These are phyloP conservation scores for Proteles cristata DNA, from an alignment of 2,113 vertebrate genomes.

Conservation along the genomic window DNA sequence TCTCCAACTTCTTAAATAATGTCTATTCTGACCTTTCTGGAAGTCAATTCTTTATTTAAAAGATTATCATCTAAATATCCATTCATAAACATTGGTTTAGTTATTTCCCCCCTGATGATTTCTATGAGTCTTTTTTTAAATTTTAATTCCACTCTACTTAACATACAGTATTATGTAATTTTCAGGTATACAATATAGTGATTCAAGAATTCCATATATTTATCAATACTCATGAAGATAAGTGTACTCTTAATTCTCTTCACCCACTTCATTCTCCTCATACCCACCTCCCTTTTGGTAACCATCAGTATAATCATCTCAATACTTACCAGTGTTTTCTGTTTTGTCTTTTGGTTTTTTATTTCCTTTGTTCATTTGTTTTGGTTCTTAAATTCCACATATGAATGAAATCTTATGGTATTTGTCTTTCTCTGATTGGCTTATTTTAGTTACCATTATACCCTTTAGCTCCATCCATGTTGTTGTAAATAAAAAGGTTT, in stretches of 20 bases:
- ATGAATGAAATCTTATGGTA: not conserved
- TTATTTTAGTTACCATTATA: not conserved
- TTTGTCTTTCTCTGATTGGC: not conserved
- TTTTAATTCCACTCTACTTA: not conserved
- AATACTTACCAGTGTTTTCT: not conserved
- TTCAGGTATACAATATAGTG: not conserved
- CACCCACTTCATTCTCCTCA: not conserved
- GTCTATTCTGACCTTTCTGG: not conserved
- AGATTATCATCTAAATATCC: not conserved
- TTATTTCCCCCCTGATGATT: not conserved
- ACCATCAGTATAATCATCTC: not conserved
- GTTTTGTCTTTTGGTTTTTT: not conserved
- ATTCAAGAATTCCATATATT: not conserved
- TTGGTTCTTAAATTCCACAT: not conserved
- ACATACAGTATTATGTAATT: not conserved
- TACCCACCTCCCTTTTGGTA: not conserved
- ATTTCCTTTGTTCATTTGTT: not conserved
- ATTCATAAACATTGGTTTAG: not conserved
- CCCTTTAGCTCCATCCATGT: not conserved
- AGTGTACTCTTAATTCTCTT: not conserved
- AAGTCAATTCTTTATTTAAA: conserved; percentile 2
- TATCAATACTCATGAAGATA: not conserved
- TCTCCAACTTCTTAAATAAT: not conserved
- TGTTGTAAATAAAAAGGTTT: not conserved
- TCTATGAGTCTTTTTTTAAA: not conserved